Base-by-base conservation (phyloP, 1,140 invertebrate genomes). In the Diabrotica undecimpunctata region DNA sequence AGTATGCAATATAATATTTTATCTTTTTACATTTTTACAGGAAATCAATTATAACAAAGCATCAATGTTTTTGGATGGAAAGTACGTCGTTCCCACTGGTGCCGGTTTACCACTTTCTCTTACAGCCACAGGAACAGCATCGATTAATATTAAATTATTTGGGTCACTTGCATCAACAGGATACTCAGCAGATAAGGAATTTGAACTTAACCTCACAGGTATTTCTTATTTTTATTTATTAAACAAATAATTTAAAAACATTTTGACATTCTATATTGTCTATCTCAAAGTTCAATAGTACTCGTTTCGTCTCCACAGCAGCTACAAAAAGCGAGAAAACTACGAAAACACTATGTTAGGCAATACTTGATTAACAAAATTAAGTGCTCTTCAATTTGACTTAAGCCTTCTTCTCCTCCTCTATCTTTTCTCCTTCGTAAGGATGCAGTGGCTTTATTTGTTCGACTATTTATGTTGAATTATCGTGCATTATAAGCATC, bases 21-120 rank as follows among this genome's bases (percentile, higher is more conserved):
- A 25, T 25, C 25, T 25, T 25, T 25, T 25, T 25, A 25, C 25
- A 2, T 25, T 25, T 25, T 25, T 4, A 25, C 25, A 88, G 83
- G 90, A 92, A 81, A 86, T 92, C 12, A 87, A 85, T 50, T 92
- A 90, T 72, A 88, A 90, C 71, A 91, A 92, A 77, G 88, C 89
- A 0, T 85, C 86, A 0, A 87, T 94, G 77, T 90, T 97, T 73
- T 77, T 96, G 36, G 94, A 97, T 78, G 90, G 88, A 5, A 90
- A 88, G 7, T 93, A 94, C 73, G 88, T 91, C 7, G 85, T 95
- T 5, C 92, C 95, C 0, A 91, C 90, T n/a, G 87, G 86, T 3
- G 83, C 86, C 55, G 96, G 96, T 10, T 76, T 98, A 13, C 94
- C 95, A 0, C 78, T 98, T 25, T 89, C 88, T 38, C 83, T 97